A percentile compares a stretch with the other conserved stretches of the same genome.
These are phyloP conservation scores for Sinocyclocheilus rhinocerous DNA, from an alignment of 2,113 vertebrate genomes.

Conservation along the genomic window DNA sequence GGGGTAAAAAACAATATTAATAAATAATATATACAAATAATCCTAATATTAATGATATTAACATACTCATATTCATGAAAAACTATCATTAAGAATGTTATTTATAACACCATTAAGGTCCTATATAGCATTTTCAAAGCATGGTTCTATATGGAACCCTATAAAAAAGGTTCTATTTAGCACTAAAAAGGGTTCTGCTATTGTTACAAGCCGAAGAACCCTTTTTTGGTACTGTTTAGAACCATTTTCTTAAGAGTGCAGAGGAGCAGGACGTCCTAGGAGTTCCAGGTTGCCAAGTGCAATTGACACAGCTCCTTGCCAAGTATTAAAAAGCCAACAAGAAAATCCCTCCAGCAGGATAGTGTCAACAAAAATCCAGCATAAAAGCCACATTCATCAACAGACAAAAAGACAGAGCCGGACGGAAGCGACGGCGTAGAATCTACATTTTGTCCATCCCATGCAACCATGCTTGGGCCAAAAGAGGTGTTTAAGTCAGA, in stretches of 20 bases:
- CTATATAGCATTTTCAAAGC: no score
- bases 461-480: slow-evolving; percentile 57
- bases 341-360: slow-evolving; percentile 62
- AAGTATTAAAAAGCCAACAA: slow-evolving; percentile 69
- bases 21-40: no score
- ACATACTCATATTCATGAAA: no score
- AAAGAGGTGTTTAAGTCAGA: slow-evolving; percentile 64
- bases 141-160: no score
- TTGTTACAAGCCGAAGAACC: no score
- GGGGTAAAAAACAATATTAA: no score
- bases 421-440: slow-evolving; percentile 56
- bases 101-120: no score
- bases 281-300: slow-evolving; percentile 71
- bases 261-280: slow-evolving; percentile 66
- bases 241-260: background rate
- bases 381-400: slow-evolving; percentile 72
- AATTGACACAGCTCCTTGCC: slow-evolving; percentile 62
- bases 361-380: slow-evolving; percentile 73
- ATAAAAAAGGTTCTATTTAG: no score
- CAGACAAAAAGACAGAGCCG: slow-evolving; percentile 66
- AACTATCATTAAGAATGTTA: no score
- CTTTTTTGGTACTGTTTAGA: no score
- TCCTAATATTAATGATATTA: no score
- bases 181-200: no score
- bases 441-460: slow-evolving; percentile 64